These are phyloP conservation scores for Chrysopa pallens DNA, from an alignment of 1,140 invertebrate genomes.

Conservation along the genomic window DNA sequence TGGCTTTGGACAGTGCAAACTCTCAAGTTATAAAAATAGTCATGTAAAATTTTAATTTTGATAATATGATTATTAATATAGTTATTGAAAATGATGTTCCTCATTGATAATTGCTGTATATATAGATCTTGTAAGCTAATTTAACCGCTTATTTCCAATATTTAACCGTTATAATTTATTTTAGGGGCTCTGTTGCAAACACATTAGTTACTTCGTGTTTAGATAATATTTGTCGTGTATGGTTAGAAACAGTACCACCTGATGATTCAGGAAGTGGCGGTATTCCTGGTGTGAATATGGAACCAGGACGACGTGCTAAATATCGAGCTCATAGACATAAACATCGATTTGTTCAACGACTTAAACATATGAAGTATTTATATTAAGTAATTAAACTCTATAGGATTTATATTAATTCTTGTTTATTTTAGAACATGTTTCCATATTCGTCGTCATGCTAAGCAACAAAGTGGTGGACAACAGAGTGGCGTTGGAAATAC, in stretches of 20 bases:
- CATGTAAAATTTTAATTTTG: no score
- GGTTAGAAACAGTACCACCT: conserved; percentile 92
- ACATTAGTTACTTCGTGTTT: conserved; percentile 95
- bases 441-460: conserved; percentile 71
- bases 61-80: no score
- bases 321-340: conserved; percentile 86
- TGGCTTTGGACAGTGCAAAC: no score
- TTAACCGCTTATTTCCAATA: no score
- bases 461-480: conserved; percentile 33
- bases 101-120: no score
- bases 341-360: conserved; percentile 84
- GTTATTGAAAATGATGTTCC: no score
- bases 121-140: no score
- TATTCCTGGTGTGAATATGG: conserved; percentile 71
- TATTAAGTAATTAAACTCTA: conserved; percentile 1
- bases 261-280: conserved; percentile 61
- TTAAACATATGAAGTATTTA: conserved; percentile 87
- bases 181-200: conserved; percentile 86
- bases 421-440: conserved; percentile 59
- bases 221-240: conserved; percentile 96
- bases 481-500: conserved; percentile 16
- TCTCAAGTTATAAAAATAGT: no score
- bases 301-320: conserved; percentile 57
- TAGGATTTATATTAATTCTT: neutral
- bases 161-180: conserved; percentile 11